Base-by-base conservation (phyloP, 2,888 invertebrate genomes). In the Kryphioiulus occultus region DNA sequence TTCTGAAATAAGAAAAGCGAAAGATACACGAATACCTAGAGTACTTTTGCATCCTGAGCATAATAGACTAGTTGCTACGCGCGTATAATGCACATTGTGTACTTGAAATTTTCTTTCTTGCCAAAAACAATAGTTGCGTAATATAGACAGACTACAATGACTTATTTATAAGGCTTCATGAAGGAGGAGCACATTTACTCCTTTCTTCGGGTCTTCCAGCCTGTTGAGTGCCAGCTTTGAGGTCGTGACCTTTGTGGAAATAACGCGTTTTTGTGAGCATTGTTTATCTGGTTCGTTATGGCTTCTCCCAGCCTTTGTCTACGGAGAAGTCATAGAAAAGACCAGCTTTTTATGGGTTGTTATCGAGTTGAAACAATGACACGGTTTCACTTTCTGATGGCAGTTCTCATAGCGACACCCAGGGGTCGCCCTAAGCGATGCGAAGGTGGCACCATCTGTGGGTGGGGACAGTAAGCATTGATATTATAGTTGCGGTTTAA, bases 191-290 rank as follows among this genome's bases (percentile, higher is more conserved):
- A 17, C 47, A 47, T 47, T 47, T 47, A 17, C 47, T 22, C n/a
- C n/a, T n/a, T n/a, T n/a, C n/a, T n/a, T n/a, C 19, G 53, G 19
- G n/a, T 59, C 59, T 59, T 5, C 22, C 59, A 59, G 59, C 59
- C 59, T 59, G 59, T 59, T 59, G 59, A 59, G 59, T 59, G 59
- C 59, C n/a, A n/a, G n/a, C 22, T 59, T 59, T n/a, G 59, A n/a
- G 22, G 59, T 22, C 59, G 22, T 59, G 59, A 22, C 59, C 59
- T 59, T 22, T 59, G 53, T 19, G 19, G 53, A 53, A 19, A 53
- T 15, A 53, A 22, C 59, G 5, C 22, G n/a, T 59, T 59, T 59
- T 59, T 22, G 4, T 59, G 22, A n/a, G n/a, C 59, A 22, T 59
- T 59, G 59, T 59, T 59, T 59, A 59, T 19, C 22, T 59, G 7